Evolutionary conservation across 2,888 invertebrate species (phyloP), one percentile per base, ranked within the genome.

Genomic region (Hirudinaria manillensis): DNA sequence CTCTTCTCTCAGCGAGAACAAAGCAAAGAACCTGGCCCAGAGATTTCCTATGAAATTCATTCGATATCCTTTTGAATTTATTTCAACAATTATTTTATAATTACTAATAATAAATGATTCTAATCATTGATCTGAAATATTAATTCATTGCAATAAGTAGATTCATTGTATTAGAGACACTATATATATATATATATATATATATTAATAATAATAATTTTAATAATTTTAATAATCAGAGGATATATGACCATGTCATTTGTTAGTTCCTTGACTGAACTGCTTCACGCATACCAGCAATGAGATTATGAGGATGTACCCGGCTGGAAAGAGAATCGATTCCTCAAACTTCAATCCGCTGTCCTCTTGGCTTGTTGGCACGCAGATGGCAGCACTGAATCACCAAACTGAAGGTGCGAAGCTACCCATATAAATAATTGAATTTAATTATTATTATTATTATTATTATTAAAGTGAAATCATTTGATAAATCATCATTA

Each of bases 261-360:
- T 45, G 13, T 45, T 45, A n/a, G 45, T 16, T 45, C 45, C 45
- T 45, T 45, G 45, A 45, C 45, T 45, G 16, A 16, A 45, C 45
- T 45, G 45, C 13, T 45, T 51, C 61, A 73, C 73, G 29, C 73
- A 73, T 55, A 19, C 34, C 4, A 73, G 34, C 61, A 65, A 55
- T 27, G 27, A 73, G 0, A 29, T 73, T 65, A 55, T 73, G 65
- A 55, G 73, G 56, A 73, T 65, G 65, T 73, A 73, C 65, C 73
- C 73, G 13, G 73, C 73, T 27, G 73, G 73, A 34, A 92, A 94
- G 90, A 88, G 96, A 79, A 95, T 96, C 81, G 96, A 96, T 85
- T 95, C 94, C 0, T 94, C 94, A 0, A 97, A 97, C 87, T 94
- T 95, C 86, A 95, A 95, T 83, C 96, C 96, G 0, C 91, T 96